Evolutionary conservation across 2,113 vertebrate genomes (phyloP).

Genomic region (Crotophaga sulcirostris): DNA sequence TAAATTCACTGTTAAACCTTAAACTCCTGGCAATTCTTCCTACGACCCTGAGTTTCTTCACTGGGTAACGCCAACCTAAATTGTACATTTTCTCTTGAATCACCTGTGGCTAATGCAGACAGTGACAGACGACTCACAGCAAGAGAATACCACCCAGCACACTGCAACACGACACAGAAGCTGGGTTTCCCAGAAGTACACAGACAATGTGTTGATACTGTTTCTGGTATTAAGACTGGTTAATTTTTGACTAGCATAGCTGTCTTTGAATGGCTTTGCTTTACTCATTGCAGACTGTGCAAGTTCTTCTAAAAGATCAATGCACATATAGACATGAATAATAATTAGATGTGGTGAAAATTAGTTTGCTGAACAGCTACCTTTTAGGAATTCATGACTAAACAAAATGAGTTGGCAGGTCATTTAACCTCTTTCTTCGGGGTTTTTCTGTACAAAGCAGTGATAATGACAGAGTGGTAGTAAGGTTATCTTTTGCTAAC

Average conservation of each 20-base stretch:
- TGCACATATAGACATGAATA: background rate
- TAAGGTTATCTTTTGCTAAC: background rate
- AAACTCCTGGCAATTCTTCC: background rate
- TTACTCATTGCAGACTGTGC: background rate
- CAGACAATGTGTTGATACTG: background rate
- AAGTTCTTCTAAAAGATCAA: background rate
- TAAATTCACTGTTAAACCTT: background rate
- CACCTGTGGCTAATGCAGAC: background rate
- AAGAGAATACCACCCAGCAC: background rate
- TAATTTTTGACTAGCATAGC: background rate
- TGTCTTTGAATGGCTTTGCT: background rate
- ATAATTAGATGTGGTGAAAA: background rate
- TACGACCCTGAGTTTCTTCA: background rate
- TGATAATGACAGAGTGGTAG: background rate
- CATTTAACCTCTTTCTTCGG: background rate
- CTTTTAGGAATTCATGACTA: constrained; percentile 1
- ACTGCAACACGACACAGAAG: background rate
- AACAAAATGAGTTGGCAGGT: background rate
- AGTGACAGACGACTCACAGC: background rate
- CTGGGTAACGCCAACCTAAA: background rate
- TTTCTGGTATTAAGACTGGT: background rate
- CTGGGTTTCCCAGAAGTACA: background rate
- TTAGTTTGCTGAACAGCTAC: background rate
- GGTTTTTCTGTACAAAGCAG: background rate
- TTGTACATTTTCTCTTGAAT: background rate